Percentiles rank a stretch among this genome's conserved stretches.
phyloP scores from a whole-genome alignment of 2,113 vertebrate genomes.

The Tylochromis polylepis region DNA sequence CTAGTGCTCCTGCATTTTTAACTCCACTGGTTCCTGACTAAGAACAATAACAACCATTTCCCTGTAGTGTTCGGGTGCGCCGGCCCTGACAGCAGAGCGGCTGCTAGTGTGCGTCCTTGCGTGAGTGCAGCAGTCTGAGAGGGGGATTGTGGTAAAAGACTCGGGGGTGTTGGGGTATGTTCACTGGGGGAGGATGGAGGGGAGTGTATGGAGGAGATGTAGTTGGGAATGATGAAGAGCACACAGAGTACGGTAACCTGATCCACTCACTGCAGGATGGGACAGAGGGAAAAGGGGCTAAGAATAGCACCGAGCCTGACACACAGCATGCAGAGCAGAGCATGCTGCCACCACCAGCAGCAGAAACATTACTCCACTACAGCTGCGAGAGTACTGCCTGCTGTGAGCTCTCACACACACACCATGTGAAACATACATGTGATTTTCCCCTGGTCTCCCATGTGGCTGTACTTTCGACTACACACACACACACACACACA shows the following conservation, averaged over 20 bases:
- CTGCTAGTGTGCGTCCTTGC: conserved; percentile 4
- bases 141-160: background rate
- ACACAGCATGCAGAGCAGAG: conserved; percentile 37
- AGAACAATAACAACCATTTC: conserved; percentile 55
- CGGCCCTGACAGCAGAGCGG: conserved; percentile 13
- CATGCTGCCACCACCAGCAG: background rate
- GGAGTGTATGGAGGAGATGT: background rate
- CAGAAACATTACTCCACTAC: conserved; percentile 27
- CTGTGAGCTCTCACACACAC: conserved; percentile 24
- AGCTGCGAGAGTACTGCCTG: conserved; percentile 21
- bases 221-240: conserved; percentile 24
- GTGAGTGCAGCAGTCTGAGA: background rate
- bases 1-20: conserved; percentile 20
- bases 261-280: conserved; percentile 68
- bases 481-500: background rate
- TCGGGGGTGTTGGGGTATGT: background rate
- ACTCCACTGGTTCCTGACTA: conserved; percentile 29
- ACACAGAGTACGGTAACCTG: conserved; percentile 58
- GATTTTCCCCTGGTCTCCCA: conserved; percentile 21
- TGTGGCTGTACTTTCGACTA: conserved; percentile 5
- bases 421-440: conserved; percentile 32
- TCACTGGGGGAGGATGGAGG: background rate
- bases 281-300: conserved; percentile 52
- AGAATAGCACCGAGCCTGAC: conserved; percentile 63
- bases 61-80: conserved; percentile 28